A percentile compares a stretch with the other conserved stretches of the same genome.
Conservation (phyloP, 1,140 invertebrate genomes). For the Trichonephila inaurata region DNA sequence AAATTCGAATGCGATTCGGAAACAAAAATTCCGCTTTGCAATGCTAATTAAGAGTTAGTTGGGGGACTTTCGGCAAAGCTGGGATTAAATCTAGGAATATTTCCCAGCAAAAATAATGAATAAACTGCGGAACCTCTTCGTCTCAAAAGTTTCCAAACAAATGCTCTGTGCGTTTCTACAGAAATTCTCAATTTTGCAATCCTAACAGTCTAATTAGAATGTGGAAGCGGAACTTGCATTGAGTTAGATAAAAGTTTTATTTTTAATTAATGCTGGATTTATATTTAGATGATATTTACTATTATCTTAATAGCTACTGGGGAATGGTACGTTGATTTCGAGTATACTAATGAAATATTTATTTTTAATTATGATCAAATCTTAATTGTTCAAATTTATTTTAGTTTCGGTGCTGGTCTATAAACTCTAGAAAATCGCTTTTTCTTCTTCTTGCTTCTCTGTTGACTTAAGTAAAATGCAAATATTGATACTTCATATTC, state of each 20-base stretch:
- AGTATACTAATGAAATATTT: too few species aligned
- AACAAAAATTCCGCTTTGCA: background rate
- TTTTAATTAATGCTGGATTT: background rate
- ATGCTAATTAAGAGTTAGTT: background rate
- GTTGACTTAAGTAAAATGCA: background rate
- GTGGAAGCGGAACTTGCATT: background rate
- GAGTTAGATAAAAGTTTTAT: background rate
- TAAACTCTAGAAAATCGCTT: background rate
- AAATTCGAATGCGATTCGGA: background rate
- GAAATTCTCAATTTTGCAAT: background rate
- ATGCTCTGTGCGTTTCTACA: background rate
- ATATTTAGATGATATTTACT: background rate
- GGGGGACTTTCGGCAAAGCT: background rate
- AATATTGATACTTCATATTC: background rate
- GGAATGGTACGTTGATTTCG: too few species aligned
- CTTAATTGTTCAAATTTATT: background rate
- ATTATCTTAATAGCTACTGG: background rate
- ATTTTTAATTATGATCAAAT: too few species aligned
- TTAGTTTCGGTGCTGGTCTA: background rate
- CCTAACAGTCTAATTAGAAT: background rate
- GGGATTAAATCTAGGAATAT: background rate
- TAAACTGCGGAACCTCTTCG: background rate
- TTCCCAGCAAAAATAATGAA: background rate
- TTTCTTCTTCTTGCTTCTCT: background rate
- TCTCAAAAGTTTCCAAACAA: background rate